Evolutionary conservation across 2,113 vertebrate species (phyloP), one percentile per base, ranked within the genome.

Genomic region (Otus sunia): DNA sequence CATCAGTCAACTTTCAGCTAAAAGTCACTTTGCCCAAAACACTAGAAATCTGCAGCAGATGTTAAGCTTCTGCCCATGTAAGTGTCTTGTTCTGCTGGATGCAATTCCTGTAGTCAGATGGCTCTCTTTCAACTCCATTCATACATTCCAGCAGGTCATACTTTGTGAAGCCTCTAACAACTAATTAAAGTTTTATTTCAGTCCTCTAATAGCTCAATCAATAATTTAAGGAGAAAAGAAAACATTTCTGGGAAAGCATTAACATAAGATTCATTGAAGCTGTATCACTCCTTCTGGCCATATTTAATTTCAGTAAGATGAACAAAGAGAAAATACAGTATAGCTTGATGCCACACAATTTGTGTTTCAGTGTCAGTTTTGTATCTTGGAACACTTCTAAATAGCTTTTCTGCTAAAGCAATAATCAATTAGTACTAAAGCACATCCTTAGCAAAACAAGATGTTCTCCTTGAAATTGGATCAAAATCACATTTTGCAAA

Each of bases 161-260:
- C n/a, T 97, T 97, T 86, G 86, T 89, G 68, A 97, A 97, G 88
- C 86, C 88, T 96, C 92, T 96, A 96, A 93, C 77, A 92, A 95
- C 91, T 91, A 97, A 97, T 97, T 98, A 97, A 98, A 97, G 71
- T 98, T 98, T 97, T 88, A 95, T 97, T 97, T 97, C 96, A 97
- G 91, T 95, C 64, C 86, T 94, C 95, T 97, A 98, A 98, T 96
- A 97, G 96, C 86, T 91, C 94, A 81, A 98, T 98, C 96, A 98
- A 98, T 98, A 97, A 98, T 98, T 98, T 98, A 98, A 94, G 97
- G 43, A 97, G 94, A 95, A 97, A 97, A 97, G 81, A 97, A 97
- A 98, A 97, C 94, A 97, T 98, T 98, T 98, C 97, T 98, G 96
- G 97, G 98, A 98, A 98, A 96, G 94, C 98, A 97, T 98, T 98